Evolutionary conservation across 2,888 invertebrate species (phyloP), one percentile per base, ranked within the genome.

Genomic region (Eilema caniola): DNA sequence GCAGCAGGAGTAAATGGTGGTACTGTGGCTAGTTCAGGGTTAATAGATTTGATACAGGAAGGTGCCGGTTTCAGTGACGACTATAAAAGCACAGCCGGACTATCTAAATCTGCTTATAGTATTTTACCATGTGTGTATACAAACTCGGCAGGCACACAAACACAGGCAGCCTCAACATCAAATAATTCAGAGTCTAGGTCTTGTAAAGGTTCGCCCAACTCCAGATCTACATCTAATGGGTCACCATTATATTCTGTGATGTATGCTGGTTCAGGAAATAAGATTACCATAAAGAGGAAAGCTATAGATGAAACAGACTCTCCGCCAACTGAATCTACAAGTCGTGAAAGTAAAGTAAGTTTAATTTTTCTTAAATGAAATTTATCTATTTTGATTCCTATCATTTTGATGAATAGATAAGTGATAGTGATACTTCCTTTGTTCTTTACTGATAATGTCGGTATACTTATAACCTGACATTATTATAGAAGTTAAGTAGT

Each of bases 261-360:
- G 95, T 97, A 97, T 92, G 97, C 97, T 68, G 97, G 97, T 23
- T 96, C 97, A 78, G 97, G 97, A 67, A 98, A 97, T 90, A 98
- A 98, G 95, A 97, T 98, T 83, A 98, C 97, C 62, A 97, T 98
- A 80, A 98, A 98, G 90, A 95, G 98, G 80, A 98, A 97, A 95
- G 96, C 96, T 70, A 94, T 96, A 4, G 96, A 96, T 77, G 96
- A 96, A 67, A 91, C 92, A 47, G 96, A 96, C 78, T 87, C 90
- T 73, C 84, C 92, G 33, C 95, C 92, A 78, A 90, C 76, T 80
- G 94, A 94, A 75, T 82, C 89, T 65, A 85, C 87, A 78, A 86
- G 86, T 81, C 93, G 88, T 85, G 95, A 93, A 80, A 90, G 86
- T 83, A 95, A 92, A 89, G 95, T 93, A 90, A 88, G 74, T 75